Evolutionary conservation across 2,888 invertebrate genomes (phyloP).

Genomic region (Polydrusus tereticollis): DNA sequence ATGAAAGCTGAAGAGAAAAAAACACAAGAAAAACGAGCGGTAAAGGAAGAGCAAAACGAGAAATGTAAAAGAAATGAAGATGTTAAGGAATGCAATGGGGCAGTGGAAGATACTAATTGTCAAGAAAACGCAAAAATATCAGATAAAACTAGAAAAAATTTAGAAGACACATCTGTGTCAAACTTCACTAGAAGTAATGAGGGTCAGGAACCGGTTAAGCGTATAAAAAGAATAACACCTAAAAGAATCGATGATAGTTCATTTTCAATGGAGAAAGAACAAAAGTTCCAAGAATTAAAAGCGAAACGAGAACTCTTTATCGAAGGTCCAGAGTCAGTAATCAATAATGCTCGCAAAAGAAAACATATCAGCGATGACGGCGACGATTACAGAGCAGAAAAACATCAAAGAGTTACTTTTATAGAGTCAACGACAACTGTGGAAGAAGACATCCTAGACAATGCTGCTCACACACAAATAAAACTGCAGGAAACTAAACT

Average conservation of each 20-base stretch:
- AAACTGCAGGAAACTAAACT: slow-evolving; percentile 3
- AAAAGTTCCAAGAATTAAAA: slow-evolving; percentile 1
- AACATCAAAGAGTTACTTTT: not conserved
- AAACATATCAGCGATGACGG: not conserved
- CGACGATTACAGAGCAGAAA: not conserved
- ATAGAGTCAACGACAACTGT: not conserved
- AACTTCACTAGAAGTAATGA: not conserved
- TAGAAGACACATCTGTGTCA: not conserved
- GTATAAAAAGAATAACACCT: slow-evolving; percentile 31
- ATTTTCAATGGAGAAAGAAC: not conserved
- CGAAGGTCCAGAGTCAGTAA: not conserved
- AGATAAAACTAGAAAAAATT: not conserved
- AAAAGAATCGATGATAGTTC: slow-evolving; percentile 19
- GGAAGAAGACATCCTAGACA: not conserved
- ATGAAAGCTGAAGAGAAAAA: not conserved
- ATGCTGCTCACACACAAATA: not conserved
- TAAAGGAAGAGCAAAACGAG: not conserved
- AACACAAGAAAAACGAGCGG: not conserved
- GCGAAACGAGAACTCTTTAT: not conserved
- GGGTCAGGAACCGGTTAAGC: not conserved
- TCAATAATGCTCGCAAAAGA: not conserved
- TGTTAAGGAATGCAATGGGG: not conserved
- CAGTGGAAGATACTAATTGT: not conserved
- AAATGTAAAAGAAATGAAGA: not conserved
- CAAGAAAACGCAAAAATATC: not conserved